Conservation (phyloP, 2,888 invertebrate genomes). For the Melitaea athalia region DNA sequence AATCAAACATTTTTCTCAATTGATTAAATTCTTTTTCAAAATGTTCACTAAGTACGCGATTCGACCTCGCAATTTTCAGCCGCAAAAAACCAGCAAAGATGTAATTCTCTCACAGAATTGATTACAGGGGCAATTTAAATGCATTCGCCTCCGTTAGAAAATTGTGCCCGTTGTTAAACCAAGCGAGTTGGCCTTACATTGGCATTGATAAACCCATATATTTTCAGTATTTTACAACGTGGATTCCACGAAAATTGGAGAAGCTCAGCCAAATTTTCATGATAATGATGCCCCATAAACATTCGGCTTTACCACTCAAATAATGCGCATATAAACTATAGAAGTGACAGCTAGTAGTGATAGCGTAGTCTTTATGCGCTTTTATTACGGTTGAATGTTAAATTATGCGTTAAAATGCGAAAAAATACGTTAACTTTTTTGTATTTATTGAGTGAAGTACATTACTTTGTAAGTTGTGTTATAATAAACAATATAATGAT, state of each 20-base stretch:
- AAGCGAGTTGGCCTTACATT: conserved; percentile 38
- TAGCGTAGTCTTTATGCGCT: conserved; percentile 36
- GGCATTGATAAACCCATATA: conserved; percentile 45
- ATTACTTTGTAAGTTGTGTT: not conserved
- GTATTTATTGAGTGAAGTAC: not conserved
- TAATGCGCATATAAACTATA: conserved; percentile 43
- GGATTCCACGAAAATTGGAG: conserved; percentile 46
- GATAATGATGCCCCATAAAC: conserved; percentile 46
- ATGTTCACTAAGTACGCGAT: not conserved
- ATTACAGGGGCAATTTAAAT: conserved; percentile 46
- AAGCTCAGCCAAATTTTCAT: conserved; percentile 45
- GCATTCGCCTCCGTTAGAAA: conserved; percentile 18
- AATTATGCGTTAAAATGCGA: conserved; percentile 21
- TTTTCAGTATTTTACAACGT: conserved; percentile 46
- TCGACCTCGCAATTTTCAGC: not conserved
- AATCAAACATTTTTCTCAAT: not conserved
- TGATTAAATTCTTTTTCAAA: not conserved
- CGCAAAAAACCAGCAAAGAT: not conserved
- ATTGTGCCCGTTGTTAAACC: conserved; percentile 41
- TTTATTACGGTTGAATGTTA: conserved; percentile 29
- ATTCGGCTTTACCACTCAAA: conserved; percentile 44
- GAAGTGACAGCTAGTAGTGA: conserved; percentile 38
- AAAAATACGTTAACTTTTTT: conserved; percentile 1
- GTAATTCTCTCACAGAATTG: conserved; percentile 36
- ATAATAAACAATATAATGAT: no score